phyloP scores from a whole-genome alignment of 2,113 vertebrate species.

The Colossoma macropomum region DNA sequence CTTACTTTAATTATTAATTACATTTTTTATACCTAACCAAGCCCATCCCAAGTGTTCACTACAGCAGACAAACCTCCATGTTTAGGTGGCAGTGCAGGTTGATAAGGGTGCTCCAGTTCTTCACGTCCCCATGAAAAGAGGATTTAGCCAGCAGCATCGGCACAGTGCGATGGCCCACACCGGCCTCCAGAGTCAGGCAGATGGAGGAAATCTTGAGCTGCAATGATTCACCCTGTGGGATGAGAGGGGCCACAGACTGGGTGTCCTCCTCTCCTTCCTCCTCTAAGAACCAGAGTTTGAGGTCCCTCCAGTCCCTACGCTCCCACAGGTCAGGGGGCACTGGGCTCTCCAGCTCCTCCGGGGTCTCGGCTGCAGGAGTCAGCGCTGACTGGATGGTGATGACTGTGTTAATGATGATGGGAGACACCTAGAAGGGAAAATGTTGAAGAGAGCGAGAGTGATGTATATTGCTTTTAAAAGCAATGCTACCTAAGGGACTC shows the following conservation, averaged over 20 bases:
- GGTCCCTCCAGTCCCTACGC: conserved; percentile 82
- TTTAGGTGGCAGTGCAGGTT: conserved; percentile 86
- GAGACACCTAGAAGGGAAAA: conserved; percentile 85
- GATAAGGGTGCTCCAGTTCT: conserved; percentile 93
- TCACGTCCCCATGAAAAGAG: conserved; percentile 86
- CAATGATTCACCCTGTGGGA: conserved; percentile 86
- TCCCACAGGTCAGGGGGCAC: conserved; percentile 87
- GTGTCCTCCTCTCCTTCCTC: conserved; percentile 79
- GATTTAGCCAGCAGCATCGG: conserved; percentile 98
- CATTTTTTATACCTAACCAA: too few species aligned
- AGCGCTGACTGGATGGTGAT: conserved; percentile 93
- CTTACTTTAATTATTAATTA: too few species aligned
- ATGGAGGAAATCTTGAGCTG: conserved; percentile 87
- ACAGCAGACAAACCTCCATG: conserved; percentile 83
- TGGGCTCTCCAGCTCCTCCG: conserved; percentile 79
- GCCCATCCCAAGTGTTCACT: background rate
- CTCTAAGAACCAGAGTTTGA: conserved; percentile 97
- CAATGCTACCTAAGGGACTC: too few species aligned
- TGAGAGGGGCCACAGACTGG: conserved; percentile 71
- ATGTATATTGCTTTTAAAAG: background rate
- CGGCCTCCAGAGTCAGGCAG: conserved; percentile 93
- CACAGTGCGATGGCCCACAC: conserved; percentile 92
- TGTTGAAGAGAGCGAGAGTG: background rate
- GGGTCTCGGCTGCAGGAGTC: conserved; percentile 82
- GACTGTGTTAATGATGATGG: conserved; percentile 97